Evolutionary conservation across 2,888 invertebrate species (phyloP).

Genomic region (Kuschelorhynchus macadamiae): DNA sequence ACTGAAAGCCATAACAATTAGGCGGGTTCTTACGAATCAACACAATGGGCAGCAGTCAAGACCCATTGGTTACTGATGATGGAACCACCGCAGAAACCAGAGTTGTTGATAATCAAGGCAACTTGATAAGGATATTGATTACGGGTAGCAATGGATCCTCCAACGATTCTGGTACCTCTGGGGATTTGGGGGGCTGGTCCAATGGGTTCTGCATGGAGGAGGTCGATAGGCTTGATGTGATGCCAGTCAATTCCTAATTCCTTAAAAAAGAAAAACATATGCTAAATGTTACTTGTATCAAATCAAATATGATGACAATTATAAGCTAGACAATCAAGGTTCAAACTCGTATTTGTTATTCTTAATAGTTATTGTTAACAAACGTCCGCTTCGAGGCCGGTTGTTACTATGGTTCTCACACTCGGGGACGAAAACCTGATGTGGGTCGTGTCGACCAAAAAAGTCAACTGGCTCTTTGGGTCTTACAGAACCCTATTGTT

Average conservation of each 20-base stretch:
- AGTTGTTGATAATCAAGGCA: conserved; percentile 36
- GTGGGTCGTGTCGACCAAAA: too few relatives aligned
- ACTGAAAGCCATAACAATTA: too few relatives aligned
- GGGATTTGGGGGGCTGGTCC: conserved; percentile 6
- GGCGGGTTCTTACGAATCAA: conserved; percentile 34
- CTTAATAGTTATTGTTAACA: too few relatives aligned
- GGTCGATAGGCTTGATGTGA: conserved; percentile 12
- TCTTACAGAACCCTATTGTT: too few relatives aligned
- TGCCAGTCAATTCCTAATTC: conserved; percentile 19
- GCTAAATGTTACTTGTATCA: neutral
- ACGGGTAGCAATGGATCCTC: conserved; percentile 30
- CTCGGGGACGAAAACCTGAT: too few relatives aligned
- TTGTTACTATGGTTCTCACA: too few relatives aligned
- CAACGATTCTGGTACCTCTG: conserved; percentile 27
- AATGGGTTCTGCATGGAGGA: conserved; percentile 24
- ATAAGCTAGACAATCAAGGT: too few relatives aligned
- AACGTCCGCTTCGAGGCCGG: too few relatives aligned
- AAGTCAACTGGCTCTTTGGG: too few relatives aligned
- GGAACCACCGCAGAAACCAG: conserved; percentile 48
- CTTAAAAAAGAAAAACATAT: too few relatives aligned
- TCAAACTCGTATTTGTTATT: too few relatives aligned
- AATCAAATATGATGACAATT: too few relatives aligned
- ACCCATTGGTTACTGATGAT: conserved; percentile 47
- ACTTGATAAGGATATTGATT: conserved; percentile 38
- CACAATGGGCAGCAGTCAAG: conserved; percentile 52